Evolutionary conservation across 1,140 invertebrate genomes (phyloP).

Genomic region (Yoshiicerus persimilis): DNA sequence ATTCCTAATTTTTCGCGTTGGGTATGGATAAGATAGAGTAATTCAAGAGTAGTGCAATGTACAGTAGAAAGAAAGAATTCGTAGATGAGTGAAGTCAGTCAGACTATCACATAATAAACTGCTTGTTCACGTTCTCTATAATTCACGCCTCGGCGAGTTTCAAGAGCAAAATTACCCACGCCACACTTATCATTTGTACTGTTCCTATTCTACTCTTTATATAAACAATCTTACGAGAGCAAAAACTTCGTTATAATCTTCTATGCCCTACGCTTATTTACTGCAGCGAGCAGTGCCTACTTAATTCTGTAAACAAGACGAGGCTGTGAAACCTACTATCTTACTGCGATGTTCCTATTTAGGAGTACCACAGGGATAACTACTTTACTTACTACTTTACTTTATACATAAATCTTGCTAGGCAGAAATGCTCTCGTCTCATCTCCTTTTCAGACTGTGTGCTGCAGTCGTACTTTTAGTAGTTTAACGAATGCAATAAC

Average conservation of each 20-base stretch:
- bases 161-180: slow-evolving; percentile 7
- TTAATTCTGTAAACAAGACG: background rate
- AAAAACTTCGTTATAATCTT: background rate
- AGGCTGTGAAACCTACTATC: background rate
- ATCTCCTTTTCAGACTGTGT: too few species aligned
- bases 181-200: slow-evolving; percentile 9
- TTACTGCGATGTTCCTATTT: too few species aligned
- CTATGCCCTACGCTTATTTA: background rate
- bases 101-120: background rate
- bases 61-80: background rate
- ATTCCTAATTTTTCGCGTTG: background rate
- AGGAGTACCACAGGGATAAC: too few species aligned
- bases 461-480: background rate
- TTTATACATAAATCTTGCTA: too few species aligned
- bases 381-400: too few species aligned
- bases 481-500: too few species aligned
- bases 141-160: background rate
- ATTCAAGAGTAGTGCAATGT: background rate
- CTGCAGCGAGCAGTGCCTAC: background rate
- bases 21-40: background rate
- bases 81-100: background rate
- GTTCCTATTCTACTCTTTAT: background rate
- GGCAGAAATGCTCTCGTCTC: too few species aligned
- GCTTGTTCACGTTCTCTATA: background rate
- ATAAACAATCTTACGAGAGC: background rate